These are phyloP conservation scores for Hippocampus guttulatus DNA, from an alignment of 2,113 vertebrate genomes.

Conservation along the genomic window DNA sequence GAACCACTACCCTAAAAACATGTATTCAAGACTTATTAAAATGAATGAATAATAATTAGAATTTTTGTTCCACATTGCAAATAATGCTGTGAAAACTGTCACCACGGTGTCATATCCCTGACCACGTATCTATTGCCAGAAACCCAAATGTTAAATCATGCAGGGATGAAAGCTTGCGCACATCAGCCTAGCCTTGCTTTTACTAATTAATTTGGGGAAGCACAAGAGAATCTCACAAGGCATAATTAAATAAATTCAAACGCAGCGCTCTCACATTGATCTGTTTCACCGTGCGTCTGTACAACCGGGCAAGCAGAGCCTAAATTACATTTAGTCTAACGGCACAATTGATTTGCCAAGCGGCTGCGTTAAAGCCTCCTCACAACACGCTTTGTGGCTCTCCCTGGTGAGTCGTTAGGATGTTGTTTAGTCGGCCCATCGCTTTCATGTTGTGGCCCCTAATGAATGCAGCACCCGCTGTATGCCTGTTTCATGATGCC, in stretches of 20 bases:
- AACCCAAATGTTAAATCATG: neutral
- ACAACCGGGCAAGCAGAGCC: conserved; percentile 3
- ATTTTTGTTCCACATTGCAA: neutral
- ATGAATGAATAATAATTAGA: neutral
- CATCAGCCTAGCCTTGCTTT: neutral
- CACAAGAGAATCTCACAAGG: neutral
- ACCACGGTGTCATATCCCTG: neutral
- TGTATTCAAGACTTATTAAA: neutral
- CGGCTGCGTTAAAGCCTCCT: conserved; percentile 1
- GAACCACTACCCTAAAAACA: neutral
- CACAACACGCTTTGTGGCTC: conserved; percentile 1
- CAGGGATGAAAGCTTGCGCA: neutral
- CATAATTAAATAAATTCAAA: neutral
- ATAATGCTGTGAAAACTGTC: neutral
- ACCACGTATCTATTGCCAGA: neutral
- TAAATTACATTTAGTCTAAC: conserved; percentile 17
- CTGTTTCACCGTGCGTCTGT: neutral
- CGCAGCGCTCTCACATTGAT: neutral
- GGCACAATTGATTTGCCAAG: neutral
- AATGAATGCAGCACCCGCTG: conserved; percentile 5
- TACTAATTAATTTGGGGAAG: neutral
- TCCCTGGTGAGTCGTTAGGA: neutral
- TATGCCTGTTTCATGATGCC: neutral
- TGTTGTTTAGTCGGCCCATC: neutral
- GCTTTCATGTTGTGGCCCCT: neutral